These are phyloP conservation scores for Cnemophilus loriae DNA, from an alignment of 2,113 vertebrate species.

Conservation along the genomic window DNA sequence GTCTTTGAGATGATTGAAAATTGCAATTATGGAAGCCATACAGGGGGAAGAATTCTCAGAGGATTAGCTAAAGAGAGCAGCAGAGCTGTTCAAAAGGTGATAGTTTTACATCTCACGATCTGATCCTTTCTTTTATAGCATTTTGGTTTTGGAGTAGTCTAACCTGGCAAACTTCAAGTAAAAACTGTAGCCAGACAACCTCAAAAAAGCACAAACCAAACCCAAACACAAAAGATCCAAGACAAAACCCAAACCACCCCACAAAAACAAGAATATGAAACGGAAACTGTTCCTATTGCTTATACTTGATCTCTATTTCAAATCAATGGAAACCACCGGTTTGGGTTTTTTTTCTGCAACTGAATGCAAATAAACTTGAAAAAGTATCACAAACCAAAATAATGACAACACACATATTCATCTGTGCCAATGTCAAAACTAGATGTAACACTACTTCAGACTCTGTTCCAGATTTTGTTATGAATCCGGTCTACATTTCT, in stretches of 20 bases:
- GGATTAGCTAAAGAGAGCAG: neutral
- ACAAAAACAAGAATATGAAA: neutral
- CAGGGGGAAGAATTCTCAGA: neutral
- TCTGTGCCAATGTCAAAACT: neutral
- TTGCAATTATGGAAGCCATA: slow-evolving; percentile 12
- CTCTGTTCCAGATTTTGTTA: neutral
- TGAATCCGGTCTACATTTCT: neutral
- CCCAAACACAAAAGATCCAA: neutral
- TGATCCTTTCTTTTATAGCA: neutral
- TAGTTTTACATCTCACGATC: neutral
- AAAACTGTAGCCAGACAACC: neutral
- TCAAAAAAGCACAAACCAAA: neutral
- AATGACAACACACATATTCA: neutral
- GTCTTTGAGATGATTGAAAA: slow-evolving; percentile 33
- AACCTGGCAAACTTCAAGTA: neutral
- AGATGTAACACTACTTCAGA: neutral
- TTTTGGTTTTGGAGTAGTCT: neutral
- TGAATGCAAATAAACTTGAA: neutral
- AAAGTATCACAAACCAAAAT: neutral
- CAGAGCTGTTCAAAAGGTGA: neutral
- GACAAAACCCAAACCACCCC: neutral
- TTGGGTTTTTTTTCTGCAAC: neutral
- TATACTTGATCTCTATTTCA: neutral
- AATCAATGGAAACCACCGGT: neutral
- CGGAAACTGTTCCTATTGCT: neutral